These are phyloP conservation scores for Lordiphosa andalusiaca DNA, from an alignment of 2,888 invertebrate species.

Conservation along the genomic window DNA sequence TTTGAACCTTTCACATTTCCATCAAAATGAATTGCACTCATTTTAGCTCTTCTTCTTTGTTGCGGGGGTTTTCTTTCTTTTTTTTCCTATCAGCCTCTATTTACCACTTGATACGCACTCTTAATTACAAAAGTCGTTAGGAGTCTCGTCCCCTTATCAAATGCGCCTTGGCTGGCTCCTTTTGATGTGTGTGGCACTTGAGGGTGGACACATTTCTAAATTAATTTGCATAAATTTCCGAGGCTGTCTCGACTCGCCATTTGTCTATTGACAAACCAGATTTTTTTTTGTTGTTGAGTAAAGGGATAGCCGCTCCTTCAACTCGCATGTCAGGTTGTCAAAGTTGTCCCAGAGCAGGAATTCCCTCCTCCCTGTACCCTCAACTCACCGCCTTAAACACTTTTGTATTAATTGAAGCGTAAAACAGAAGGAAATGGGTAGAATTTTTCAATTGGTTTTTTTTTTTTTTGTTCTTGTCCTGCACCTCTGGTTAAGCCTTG, in stretches of 20 bases:
- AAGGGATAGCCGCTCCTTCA: constrained; percentile 47
- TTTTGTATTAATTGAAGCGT: constrained; percentile 75
- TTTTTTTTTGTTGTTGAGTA: constrained; percentile 23
- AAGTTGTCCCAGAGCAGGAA: constrained; percentile 40
- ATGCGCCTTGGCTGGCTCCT: constrained; percentile 9
- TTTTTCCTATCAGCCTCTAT: constrained; percentile 31
- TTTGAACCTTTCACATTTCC: constrained; percentile 11
- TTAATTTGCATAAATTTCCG: constrained; percentile 68
- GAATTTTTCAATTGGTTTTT: constrained; percentile 22
- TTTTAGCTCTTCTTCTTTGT: constrained; percentile 11
- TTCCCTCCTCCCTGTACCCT: constrained; percentile 15
- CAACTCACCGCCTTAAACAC: constrained; percentile 53
- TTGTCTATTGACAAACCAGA: constrained; percentile 50
- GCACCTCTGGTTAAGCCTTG: constrained; percentile 41
- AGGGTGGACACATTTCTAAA: constrained; percentile 69
- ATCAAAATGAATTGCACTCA: background rate
- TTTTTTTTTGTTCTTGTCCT: constrained; percentile 8
- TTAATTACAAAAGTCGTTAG: constrained; percentile 42
- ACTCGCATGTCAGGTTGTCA: constrained; percentile 56
- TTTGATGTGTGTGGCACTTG: constrained; percentile 57
- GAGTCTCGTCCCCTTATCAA: constrained; percentile 1
- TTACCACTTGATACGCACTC: constrained; percentile 51
- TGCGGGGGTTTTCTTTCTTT: background rate
- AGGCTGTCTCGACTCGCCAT: constrained; percentile 26
- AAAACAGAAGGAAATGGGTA: constrained; percentile 62